Percentiles rank a stretch among this genome's conserved stretches.
These are phyloP conservation scores for Dicrurus megarhynchus DNA, from an alignment of 2,113 vertebrate genomes.

Conservation along the genomic window DNA sequence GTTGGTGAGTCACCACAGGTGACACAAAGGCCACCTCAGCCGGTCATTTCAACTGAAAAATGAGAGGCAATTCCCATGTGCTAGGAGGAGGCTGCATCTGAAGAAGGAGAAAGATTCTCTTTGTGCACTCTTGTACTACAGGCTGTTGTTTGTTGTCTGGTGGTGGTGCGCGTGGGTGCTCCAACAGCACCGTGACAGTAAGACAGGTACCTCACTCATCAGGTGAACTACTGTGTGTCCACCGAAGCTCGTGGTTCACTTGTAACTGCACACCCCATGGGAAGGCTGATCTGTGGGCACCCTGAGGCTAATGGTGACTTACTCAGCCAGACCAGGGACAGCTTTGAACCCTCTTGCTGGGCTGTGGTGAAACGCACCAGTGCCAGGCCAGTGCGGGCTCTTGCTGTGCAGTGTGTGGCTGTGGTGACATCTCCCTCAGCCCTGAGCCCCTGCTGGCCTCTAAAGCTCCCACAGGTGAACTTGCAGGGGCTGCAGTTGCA, in stretches of 20 bases:
- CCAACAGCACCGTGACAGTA: background rate
- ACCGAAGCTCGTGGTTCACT: background rate
- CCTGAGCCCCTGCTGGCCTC: background rate
- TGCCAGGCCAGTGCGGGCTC: background rate
- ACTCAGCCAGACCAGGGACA: background rate
- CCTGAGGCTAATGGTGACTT: background rate
- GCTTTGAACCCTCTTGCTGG: background rate
- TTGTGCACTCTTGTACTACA: background rate
- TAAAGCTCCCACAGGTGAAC: background rate
- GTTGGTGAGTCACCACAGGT: background rate
- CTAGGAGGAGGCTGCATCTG: background rate
- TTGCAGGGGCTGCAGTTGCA: background rate
- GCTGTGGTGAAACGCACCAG: fast-evolving
- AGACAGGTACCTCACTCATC: background rate
- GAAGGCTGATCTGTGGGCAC: background rate
- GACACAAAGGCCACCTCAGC: background rate
- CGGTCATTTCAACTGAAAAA: fast-evolving
- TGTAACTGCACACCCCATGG: background rate
- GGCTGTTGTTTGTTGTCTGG: background rate
- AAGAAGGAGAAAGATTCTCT: background rate
- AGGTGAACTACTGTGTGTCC: background rate
- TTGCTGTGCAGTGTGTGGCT: background rate
- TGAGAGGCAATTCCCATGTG: background rate
- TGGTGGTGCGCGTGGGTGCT: background rate
- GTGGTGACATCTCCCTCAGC: background rate